Percentiles rank a stretch among this genome's conserved stretches.
Conservation (phyloP, 2,113 vertebrate genomes). For the Grallaria varia region DNA sequence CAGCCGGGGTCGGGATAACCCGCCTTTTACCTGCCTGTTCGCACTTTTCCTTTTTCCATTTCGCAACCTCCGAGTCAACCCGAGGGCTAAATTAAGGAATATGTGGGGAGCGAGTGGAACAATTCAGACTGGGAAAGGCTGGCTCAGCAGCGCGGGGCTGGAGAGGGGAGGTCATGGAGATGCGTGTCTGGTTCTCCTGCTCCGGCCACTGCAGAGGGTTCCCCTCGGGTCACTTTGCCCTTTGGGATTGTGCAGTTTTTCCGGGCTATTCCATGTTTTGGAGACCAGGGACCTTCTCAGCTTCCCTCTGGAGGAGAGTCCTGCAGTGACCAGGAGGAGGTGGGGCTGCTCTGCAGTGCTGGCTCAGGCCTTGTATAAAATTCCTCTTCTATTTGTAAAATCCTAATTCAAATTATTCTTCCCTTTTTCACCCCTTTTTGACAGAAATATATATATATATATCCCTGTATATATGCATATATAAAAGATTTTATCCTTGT, state of each 20-base stretch:
- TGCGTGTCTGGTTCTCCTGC: background rate
- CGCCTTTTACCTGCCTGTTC: background rate
- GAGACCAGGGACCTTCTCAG: background rate
- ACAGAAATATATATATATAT: background rate
- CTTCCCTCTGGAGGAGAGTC: accelerated
- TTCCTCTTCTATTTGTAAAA: background rate
- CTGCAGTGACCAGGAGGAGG: background rate
- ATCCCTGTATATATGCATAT: background rate
- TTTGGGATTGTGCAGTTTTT: background rate
- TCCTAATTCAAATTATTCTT: background rate
- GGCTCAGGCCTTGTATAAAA: background rate
- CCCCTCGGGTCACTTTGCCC: background rate
- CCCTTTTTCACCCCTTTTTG: background rate
- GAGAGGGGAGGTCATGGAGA: background rate
- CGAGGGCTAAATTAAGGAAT: conserved; percentile 37
- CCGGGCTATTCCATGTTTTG: background rate
- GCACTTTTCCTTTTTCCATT: conserved; percentile 15
- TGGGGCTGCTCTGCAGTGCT: background rate
- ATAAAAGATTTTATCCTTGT: background rate
- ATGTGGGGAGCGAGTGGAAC: conserved; percentile 5
- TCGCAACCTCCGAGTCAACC: conserved; percentile 11
- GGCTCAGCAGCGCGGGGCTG: background rate
- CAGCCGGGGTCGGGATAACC: background rate
- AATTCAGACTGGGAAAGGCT: background rate
- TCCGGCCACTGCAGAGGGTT: accelerated